These are phyloP conservation scores for Anas platyrhynchos DNA, from an alignment of 2,113 vertebrate species.

Conservation along the genomic window DNA sequence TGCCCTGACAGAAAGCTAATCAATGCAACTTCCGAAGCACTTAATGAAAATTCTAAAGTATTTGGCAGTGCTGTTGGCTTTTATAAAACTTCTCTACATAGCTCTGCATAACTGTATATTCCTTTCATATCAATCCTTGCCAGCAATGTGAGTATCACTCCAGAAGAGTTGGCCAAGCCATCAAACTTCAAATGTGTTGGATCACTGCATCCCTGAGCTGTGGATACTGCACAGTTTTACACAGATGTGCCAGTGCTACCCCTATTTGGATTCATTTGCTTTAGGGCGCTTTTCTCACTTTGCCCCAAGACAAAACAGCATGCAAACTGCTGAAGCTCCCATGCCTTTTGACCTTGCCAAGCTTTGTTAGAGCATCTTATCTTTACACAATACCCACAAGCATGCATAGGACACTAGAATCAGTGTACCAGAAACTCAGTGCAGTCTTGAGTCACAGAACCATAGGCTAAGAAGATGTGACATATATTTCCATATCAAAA, in stretches of 20 bases:
- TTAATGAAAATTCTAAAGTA: background rate
- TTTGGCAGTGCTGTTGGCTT: background rate
- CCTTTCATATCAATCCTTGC: background rate
- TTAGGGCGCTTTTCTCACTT: slow-evolving; percentile 6
- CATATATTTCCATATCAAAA: slow-evolving; percentile 77
- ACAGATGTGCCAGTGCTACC: background rate
- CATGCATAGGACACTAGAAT: slow-evolving; percentile 53
- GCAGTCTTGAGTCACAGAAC: slow-evolving; percentile 67
- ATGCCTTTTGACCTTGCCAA: slow-evolving; percentile 68
- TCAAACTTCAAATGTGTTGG: background rate
- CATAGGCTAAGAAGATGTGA: slow-evolving; percentile 72
- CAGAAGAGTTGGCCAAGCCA: background rate
- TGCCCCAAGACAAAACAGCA: slow-evolving; percentile 21
- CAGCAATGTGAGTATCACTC: background rate
- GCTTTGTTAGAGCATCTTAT: slow-evolving; percentile 70
- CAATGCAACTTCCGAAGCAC: background rate
- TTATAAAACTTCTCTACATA: background rate
- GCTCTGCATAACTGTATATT: background rate
- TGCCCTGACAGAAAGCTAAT: background rate
- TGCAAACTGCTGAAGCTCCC: slow-evolving; percentile 49
- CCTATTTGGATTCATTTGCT: slow-evolving; percentile 30
- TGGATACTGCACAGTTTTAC: background rate
- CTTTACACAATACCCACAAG: slow-evolving; percentile 62
- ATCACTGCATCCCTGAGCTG: background rate
- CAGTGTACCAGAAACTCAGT: slow-evolving; percentile 51